A percentile compares a stretch with the other conserved stretches of the same genome.
These are phyloP conservation scores for Nephrotoma flavescens DNA, from an alignment of 2,888 invertebrate species.

Conservation along the genomic window DNA sequence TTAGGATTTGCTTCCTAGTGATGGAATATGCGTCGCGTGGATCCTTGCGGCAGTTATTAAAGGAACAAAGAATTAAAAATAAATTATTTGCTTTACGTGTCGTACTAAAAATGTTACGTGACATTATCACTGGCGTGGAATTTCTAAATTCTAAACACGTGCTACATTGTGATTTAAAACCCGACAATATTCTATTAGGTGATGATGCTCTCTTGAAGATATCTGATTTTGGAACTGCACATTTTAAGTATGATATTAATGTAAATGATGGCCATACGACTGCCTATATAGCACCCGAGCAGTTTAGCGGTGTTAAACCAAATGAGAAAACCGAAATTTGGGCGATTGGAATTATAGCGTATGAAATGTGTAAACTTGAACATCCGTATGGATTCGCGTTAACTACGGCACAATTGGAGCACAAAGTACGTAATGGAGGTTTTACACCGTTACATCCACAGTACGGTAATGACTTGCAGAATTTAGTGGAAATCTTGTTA, in stretches of 20 bases:
- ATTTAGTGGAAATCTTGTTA: no score
- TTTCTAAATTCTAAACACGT: slow-evolving; percentile 27
- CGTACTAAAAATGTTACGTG: slow-evolving; percentile 20
- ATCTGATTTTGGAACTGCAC: slow-evolving; percentile 17
- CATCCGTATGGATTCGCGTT: slow-evolving; percentile 7
- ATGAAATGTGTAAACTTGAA: slow-evolving; percentile 34
- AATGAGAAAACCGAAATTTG: slow-evolving; percentile 50
- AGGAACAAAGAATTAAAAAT: background rate
- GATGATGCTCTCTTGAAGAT: slow-evolving; percentile 10
- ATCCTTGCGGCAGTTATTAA: slow-evolving; percentile 22
- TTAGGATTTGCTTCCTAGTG: slow-evolving; percentile 21
- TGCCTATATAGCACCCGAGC: slow-evolving; percentile 51
- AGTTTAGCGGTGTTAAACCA: slow-evolving; percentile 43
- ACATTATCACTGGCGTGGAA: slow-evolving; percentile 29
- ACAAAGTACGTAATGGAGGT: background rate
- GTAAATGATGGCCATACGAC: slow-evolving; percentile 35
- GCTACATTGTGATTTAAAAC: slow-evolving; percentile 14
- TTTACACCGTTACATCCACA: no score
- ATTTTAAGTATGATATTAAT: background rate
- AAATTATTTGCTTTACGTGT: background rate
- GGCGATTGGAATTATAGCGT: slow-evolving; percentile 49
- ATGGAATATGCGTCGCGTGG: slow-evolving; percentile 28
- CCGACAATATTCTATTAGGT: slow-evolving; percentile 12
- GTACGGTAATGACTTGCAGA: no score
- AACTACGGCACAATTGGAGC: background rate